Evolutionary conservation across 2,797 vertebrate genomes (phyloP), one percentile per base, ranked within the genome.

Genomic region (Pipistrellus nathusii): DNA sequence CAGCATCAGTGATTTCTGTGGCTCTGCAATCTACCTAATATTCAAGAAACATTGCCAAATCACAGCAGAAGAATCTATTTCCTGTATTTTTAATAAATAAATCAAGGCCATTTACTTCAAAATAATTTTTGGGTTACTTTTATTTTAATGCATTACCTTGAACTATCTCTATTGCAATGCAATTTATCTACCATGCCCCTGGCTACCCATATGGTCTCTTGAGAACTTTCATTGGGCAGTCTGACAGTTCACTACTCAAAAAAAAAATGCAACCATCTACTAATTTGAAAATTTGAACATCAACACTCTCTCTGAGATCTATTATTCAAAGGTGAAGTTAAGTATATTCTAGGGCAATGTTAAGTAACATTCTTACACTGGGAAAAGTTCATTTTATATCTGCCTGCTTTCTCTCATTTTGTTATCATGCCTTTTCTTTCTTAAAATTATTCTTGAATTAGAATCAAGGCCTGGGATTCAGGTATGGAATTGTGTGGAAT

Each of bases 1-100:
- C 98, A 71, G 98, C 38, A 89, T 99, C 99, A 73, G 98, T 97
- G 80, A 78, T 88, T 55, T 23, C 35, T 57, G 2, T 73, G 44
- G 11, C 30, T 91, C 48, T 78, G 17, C 14, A 68, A 30, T 78
- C 35, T 76, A 77, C 4, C 41, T 64, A 5, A 15, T 59, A 6
- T 90, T 88, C 21, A 78, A 64, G 3, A 21, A 90, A 3, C 25
- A 62, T 13, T 90, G 77, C 23, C 30, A 73, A 76, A 48, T 75
- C 18, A 11, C 23, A 94, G 51, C 17, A 72, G 25, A 41, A 25
- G 14, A 68, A 46, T 90, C 59, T 53, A 62, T 88, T 88, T 77
- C 48, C 41, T 68, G 9, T 84, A 27, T 73, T 95, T 93, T 95
- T 82, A 71, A 53, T 66, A 41, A 3, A 82, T 71, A 62, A 87